Conservation (phyloP, 2,888 invertebrate genomes). For the Ichneumoninae sp. region DNA sequence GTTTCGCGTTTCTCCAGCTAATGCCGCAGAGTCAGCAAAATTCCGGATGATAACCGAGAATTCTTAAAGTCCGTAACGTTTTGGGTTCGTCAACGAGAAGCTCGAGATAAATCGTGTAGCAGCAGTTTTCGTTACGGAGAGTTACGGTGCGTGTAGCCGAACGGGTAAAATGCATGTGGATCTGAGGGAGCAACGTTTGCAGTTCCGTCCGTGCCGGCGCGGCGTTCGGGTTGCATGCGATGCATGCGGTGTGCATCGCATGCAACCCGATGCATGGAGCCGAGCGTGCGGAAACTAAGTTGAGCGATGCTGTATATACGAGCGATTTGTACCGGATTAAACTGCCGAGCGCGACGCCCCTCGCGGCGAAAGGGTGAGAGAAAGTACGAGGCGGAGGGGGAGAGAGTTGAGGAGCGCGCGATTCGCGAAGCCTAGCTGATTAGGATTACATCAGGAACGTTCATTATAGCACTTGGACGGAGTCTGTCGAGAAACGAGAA, state of each 20-base stretch:
- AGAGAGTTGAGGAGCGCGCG: not conserved
- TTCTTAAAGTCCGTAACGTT: not conserved
- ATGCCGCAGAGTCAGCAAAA: too few relatives aligned
- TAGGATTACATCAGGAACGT: constrained; percentile 66
- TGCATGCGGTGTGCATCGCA: not conserved
- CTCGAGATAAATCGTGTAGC: not conserved
- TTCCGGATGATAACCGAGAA: too few relatives aligned
- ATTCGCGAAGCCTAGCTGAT: constrained; percentile 62
- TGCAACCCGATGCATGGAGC: too few relatives aligned
- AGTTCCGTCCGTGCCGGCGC: constrained; percentile 5
- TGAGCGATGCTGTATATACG: constrained; percentile 31
- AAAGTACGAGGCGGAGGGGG: not conserved
- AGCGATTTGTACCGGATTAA: constrained; percentile 41
- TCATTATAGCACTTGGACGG: constrained; percentile 48
- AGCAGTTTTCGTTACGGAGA: not conserved
- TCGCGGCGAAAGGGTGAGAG: not conserved
- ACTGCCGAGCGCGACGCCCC: not conserved
- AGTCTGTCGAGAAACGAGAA: constrained; percentile 17
- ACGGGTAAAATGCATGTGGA: not conserved
- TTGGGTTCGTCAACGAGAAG: not conserved
- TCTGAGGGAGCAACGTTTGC: constrained; percentile 17
- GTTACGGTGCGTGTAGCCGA: constrained; percentile 13
- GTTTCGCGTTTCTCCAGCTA: too few relatives aligned
- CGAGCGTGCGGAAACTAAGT: constrained; percentile 52
- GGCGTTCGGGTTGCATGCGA: constrained; percentile 6